Evolutionary conservation across 2,888 invertebrate genomes (phyloP), one percentile per base, ranked within the genome.

Genomic region (Orthosia cruda): DNA sequence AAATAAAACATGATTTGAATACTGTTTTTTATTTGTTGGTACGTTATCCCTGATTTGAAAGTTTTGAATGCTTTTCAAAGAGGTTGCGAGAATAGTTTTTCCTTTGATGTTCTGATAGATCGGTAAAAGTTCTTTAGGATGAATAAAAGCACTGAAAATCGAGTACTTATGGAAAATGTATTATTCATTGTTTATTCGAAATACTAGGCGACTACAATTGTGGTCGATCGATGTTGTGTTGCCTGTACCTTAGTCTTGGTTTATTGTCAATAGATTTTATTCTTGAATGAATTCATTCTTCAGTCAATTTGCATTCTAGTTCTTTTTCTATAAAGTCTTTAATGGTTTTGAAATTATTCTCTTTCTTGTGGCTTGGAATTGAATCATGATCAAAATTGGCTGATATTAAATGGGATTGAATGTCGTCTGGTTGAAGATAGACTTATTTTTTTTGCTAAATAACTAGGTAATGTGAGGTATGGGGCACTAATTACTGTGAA

Each of bases 81-180:
- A 26, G 72, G 57, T 68, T 71, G 49, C 5, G 13, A 23, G 2
- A 71, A 52, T 81, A 78, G 82, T 74, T 81, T 76, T 66, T 65
- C 61, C 50, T 58, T 67, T 78, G n/a, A 59, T n/a, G 40, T 65
- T 59, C 15, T 23, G 74, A 3, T 26, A 59, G 59, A 45, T 57
- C 50, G n/a, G 47, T 65, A 32, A 62, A 64, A 66, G 65, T 74
- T 77, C 0, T 62, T 71, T 49, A 55, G n/a, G 40, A 50, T 57
- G 45, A 67, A 77, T 67, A 54, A 68, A 59, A 72, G 4, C 15
- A 49, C 23, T 57, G n/a, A 54, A 62, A 71, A 71, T 4, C 26
- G 47, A 26, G 23, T 40, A 71, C 49, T 80, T 65, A 66, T 23
- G 58, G 40, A 67, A 57, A 62, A 75, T 61, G 40, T 52, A 74